Evolutionary conservation across 2,888 invertebrate genomes (phyloP).

Genomic region (Octonoba sinensis): DNA sequence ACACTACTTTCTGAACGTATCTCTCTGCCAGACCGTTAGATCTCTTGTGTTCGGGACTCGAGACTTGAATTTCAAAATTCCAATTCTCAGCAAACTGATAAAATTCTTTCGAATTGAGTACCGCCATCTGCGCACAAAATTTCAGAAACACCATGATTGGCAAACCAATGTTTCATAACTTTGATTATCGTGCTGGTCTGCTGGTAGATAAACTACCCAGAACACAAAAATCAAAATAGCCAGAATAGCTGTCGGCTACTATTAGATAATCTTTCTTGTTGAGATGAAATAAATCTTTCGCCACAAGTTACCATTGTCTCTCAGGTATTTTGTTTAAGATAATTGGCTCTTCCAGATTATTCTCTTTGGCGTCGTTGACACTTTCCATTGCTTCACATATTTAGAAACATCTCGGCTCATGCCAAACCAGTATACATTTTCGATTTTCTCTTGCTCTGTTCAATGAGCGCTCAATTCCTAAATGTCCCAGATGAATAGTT

Average conservation of each 20-base stretch:
- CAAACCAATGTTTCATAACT: too few species aligned
- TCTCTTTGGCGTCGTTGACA: not conserved
- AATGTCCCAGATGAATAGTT: not conserved
- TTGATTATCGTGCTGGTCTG: too few species aligned
- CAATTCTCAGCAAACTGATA: not conserved
- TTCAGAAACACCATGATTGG: too few species aligned
- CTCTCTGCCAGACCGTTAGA: not conserved
- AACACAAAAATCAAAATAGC: not conserved
- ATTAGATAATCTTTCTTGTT: not conserved
- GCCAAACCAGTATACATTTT: not conserved
- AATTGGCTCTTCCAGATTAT: not conserved
- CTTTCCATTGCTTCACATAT: not conserved
- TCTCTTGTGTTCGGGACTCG: not conserved
- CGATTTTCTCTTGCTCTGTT: conserved; percentile 4
- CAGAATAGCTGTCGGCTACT: not conserved
- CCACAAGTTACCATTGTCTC: not conserved
- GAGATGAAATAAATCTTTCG: not conserved
- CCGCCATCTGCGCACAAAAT: too few species aligned
- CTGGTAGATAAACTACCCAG: too few species aligned
- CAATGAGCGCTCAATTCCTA: not conserved
- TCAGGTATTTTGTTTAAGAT: not conserved
- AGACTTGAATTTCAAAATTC: not conserved
- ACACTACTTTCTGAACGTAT: not conserved
- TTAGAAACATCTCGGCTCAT: not conserved
- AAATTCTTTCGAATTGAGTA: not conserved